Conservation (phyloP, 2,888 invertebrate genomes). For the Eupithecia vulgata region DNA sequence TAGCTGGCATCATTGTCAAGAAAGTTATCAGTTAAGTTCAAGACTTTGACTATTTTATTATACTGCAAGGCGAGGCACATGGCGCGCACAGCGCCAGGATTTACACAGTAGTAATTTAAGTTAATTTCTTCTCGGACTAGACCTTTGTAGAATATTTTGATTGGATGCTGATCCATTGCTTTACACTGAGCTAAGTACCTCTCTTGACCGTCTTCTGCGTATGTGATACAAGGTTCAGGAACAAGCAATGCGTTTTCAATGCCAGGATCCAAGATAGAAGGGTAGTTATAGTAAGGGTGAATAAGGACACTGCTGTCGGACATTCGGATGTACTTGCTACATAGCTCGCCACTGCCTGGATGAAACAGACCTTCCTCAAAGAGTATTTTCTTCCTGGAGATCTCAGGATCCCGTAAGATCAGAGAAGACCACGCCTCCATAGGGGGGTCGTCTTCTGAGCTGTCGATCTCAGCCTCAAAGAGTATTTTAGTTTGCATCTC, state of each 20-base stretch:
- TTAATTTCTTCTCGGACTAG: constrained; percentile 60
- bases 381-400: constrained; percentile 54
- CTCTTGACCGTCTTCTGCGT: constrained; percentile 68
- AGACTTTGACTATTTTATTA: constrained; percentile 59
- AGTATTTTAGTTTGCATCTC: constrained; percentile 18
- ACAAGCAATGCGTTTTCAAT: constrained; percentile 59
- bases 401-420: constrained; percentile 46
- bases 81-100: constrained; percentile 62
- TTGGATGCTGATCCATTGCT: constrained; percentile 63
- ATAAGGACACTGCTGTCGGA: constrained; percentile 63
- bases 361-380: constrained; percentile 56
- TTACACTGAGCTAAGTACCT: constrained; percentile 64
- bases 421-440: constrained; percentile 71
- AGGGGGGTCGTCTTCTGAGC: constrained; percentile 66
- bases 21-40: constrained; percentile 68
- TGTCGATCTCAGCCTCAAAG: constrained; percentile 48
- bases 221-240: constrained; percentile 51
- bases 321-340: constrained; percentile 60
- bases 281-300: constrained; percentile 71
- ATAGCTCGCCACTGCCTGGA: constrained; percentile 67
- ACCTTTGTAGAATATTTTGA: constrained; percentile 57
- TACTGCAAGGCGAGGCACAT: constrained; percentile 63
- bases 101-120: constrained; percentile 67
- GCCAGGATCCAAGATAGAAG: constrained; percentile 69
- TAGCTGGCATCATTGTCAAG: constrained; percentile 65